phyloP scores from a whole-genome alignment of 64 coral and sea anemone species.

The Stichodactyla helianthus region DNA sequence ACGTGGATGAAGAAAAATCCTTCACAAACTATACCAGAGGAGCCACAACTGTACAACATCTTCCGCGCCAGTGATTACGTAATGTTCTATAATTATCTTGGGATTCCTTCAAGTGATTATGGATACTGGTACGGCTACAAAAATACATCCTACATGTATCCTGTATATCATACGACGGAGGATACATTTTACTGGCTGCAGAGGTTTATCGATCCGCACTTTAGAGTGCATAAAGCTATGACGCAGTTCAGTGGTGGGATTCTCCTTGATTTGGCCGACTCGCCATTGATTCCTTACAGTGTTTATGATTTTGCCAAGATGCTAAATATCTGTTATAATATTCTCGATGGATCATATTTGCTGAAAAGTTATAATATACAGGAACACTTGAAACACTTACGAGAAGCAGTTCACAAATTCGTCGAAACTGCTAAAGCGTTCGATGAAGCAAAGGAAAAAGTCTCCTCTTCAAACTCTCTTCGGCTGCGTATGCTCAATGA shows the following conservation, averaged over 20 bases:
- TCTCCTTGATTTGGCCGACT: slow-evolving; percentile 65
- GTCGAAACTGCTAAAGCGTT: slow-evolving; percentile 37
- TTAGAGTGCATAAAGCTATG: slow-evolving; percentile 49
- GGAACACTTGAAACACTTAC: slow-evolving; percentile 14
- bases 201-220: slow-evolving; percentile 45
- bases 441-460: slow-evolving; percentile 43
- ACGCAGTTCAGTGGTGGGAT: slow-evolving; percentile 65
- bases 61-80: slow-evolving; percentile 42
- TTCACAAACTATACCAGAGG: not conserved
- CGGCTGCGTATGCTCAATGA: slow-evolving; percentile 66
- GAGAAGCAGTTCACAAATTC: slow-evolving; percentile 48
- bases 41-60: slow-evolving; percentile 21
- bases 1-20: slow-evolving; percentile 37
- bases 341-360: slow-evolving; percentile 14
- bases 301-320: slow-evolving; percentile 48
- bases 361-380: not conserved
- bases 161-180: slow-evolving; percentile 47
- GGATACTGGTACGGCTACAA: slow-evolving; percentile 63
- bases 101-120: slow-evolving; percentile 52
- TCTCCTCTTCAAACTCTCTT: not conserved
- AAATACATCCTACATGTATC: slow-evolving; percentile 27
- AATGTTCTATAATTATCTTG: slow-evolving; percentile 52
- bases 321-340: slow-evolving; percentile 64
- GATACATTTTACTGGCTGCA: slow-evolving; percentile 63
- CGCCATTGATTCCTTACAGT: slow-evolving; percentile 57